phyloP scores from a whole-genome alignment of 2,113 vertebrate genomes.

The Nesoenas mayeri region DNA sequence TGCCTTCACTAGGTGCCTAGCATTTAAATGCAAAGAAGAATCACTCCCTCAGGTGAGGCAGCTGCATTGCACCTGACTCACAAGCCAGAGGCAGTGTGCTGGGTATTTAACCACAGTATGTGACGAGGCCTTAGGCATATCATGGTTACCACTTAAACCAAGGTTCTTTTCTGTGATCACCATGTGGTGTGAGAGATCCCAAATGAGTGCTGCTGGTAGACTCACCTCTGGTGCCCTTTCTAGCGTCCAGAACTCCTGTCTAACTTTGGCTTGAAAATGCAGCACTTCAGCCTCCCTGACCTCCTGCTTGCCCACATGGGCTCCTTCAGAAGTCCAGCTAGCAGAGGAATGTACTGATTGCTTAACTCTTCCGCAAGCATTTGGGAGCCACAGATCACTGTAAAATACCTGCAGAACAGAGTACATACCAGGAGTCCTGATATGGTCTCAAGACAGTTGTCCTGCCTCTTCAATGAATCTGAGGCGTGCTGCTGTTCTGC shows the following conservation, averaged over 20 bases:
- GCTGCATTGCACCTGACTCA: background rate
- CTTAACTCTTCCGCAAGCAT: background rate
- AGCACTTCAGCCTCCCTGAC: rapidly evolving
- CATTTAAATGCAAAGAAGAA: background rate
- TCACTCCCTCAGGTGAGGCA: background rate
- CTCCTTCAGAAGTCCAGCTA: background rate
- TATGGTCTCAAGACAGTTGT: background rate
- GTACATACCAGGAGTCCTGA: background rate
- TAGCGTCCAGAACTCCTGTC: background rate
- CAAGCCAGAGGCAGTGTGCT: background rate
- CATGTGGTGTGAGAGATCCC: background rate
- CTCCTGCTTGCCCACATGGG: background rate
- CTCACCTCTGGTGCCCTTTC: background rate
- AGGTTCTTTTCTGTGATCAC: background rate
- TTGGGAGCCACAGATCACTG: background rate
- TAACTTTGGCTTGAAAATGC: background rate
- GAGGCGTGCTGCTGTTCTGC: background rate
- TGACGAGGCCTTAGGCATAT: background rate
- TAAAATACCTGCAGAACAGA: background rate
- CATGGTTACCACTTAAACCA: background rate
- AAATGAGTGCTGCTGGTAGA: background rate
- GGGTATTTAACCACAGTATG: background rate
- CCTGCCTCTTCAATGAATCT: background rate
- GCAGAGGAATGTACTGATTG: background rate
- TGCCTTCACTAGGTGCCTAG: background rate